Percentiles rank a stretch among this genome's conserved stretches.
Conservation (phyloP, 1,140 invertebrate species). For the Leptinotarsa lineolata region DNA sequence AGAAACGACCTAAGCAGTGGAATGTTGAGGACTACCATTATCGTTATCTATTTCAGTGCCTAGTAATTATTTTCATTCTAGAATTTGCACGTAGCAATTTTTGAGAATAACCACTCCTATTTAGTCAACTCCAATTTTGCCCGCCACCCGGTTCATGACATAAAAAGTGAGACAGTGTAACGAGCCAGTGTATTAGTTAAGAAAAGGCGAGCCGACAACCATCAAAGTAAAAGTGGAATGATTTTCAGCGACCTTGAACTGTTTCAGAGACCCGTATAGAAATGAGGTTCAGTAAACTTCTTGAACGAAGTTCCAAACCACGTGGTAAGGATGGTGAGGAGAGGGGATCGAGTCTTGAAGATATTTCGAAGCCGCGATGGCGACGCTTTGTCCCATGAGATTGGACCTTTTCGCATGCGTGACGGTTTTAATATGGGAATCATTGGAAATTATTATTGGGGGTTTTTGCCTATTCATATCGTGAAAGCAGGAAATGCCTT, state of each 20-base stretch:
- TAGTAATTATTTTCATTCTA: too few relatives aligned
- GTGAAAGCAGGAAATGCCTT: too few relatives aligned
- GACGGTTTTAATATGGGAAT: too few relatives aligned
- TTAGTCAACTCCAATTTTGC: too few relatives aligned
- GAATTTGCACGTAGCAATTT: too few relatives aligned
- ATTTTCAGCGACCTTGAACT: constrained; percentile 19
- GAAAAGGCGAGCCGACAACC: neutral
- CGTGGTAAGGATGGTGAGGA: neutral
- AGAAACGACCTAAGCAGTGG: too few relatives aligned
- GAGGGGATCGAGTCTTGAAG: constrained; percentile 11
- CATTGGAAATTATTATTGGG: too few relatives aligned
- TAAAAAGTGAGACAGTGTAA: neutral
- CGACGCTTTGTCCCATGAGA: constrained; percentile 1
- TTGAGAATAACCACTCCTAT: too few relatives aligned
- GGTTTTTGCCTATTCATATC: too few relatives aligned
- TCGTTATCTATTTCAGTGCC: too few relatives aligned
- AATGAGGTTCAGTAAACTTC: constrained; percentile 19
- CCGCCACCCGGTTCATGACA: neutral
- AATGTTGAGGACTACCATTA: too few relatives aligned
- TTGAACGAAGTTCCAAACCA: constrained; percentile 4
- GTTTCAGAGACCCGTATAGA: constrained; percentile 17
- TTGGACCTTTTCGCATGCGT: too few relatives aligned
- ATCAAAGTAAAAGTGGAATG: constrained; percentile 15
- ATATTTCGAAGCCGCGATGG: constrained; percentile 12
- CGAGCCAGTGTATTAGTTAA: neutral